These are phyloP conservation scores for Cinclus mexicanus DNA, from an alignment of 2,113 vertebrate species.

Conservation along the genomic window DNA sequence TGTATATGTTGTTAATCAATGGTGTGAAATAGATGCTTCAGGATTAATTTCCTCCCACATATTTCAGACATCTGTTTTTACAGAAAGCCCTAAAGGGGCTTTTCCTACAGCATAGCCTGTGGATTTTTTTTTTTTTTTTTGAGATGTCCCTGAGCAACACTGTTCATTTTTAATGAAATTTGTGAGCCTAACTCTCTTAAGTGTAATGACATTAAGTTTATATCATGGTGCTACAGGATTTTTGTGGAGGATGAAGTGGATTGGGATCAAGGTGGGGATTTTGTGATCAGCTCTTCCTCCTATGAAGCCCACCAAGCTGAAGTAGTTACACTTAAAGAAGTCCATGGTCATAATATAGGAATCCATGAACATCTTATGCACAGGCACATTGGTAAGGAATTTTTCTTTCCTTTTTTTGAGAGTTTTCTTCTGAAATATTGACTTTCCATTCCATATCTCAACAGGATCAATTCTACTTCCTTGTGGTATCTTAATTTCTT, in stretches of 20 bases:
- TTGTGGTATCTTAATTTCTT: not conserved
- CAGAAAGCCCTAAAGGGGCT: not conserved
- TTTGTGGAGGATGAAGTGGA: constrained; percentile 66
- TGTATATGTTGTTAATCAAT: not conserved
- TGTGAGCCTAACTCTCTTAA: not conserved
- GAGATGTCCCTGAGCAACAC: not conserved
- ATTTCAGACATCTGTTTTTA: constrained; percentile 19
- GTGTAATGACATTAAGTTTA: not conserved
- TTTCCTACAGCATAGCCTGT: constrained; percentile 1
- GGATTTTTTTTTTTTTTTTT: not conserved
- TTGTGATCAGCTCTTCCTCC: constrained; percentile 75
- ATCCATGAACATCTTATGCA: constrained; percentile 57
- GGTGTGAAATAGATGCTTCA: not conserved
- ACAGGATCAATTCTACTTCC: not conserved
- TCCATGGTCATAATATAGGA: constrained; percentile 53
- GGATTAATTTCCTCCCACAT: not conserved
- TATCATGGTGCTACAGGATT: constrained; percentile 61
- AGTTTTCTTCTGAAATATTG: not conserved
- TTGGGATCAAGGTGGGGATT: constrained; percentile 62
- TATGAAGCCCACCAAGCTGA: constrained; percentile 78
- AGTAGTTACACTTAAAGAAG: constrained; percentile 65
- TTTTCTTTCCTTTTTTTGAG: not conserved
- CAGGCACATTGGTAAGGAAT: constrained; percentile 72
- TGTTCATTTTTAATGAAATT: not conserved
- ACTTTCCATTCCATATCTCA: not conserved